These are phyloP conservation scores for Periophthalmodon schlosseri DNA, from an alignment of 2,113 vertebrate species.

Conservation along the genomic window DNA sequence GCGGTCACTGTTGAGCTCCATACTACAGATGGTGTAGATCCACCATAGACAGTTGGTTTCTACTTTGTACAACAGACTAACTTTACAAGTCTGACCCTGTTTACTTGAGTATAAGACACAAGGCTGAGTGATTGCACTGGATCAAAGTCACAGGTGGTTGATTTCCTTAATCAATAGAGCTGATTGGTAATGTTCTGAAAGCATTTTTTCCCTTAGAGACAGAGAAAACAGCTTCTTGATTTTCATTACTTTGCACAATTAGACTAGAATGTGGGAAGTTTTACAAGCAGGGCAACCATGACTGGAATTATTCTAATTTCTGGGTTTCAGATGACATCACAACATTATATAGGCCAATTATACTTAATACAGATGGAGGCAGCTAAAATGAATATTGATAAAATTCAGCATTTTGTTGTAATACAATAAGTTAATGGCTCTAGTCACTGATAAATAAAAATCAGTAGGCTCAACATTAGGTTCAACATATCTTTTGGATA, in stretches of 20 bases:
- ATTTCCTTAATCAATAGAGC: slow-evolving; percentile 38
- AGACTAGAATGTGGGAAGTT: background rate
- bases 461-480: too few species aligned
- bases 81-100: slow-evolving; percentile 27
- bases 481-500: too few species aligned
- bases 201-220: slow-evolving; percentile 4
- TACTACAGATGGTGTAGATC: slow-evolving; percentile 24
- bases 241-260: background rate
- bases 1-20: too few species aligned
- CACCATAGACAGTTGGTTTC: slow-evolving; percentile 12
- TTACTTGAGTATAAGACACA: slow-evolving; percentile 42
- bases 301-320: too few species aligned
- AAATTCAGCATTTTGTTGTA: too few species aligned
- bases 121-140: slow-evolving; percentile 26
- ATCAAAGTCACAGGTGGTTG: slow-evolving; percentile 25
- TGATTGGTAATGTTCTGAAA: slow-evolving; percentile 30
- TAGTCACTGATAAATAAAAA: too few species aligned
- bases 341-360: too few species aligned
- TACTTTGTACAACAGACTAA: slow-evolving; percentile 23
- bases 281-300: background rate
- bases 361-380: too few species aligned
- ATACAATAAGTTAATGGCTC: too few species aligned
- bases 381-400: too few species aligned
- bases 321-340: too few species aligned
- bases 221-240: slow-evolving; percentile 21